Conservation (phyloP, 2,888 invertebrate species). For the Diplolepis rosae region DNA sequence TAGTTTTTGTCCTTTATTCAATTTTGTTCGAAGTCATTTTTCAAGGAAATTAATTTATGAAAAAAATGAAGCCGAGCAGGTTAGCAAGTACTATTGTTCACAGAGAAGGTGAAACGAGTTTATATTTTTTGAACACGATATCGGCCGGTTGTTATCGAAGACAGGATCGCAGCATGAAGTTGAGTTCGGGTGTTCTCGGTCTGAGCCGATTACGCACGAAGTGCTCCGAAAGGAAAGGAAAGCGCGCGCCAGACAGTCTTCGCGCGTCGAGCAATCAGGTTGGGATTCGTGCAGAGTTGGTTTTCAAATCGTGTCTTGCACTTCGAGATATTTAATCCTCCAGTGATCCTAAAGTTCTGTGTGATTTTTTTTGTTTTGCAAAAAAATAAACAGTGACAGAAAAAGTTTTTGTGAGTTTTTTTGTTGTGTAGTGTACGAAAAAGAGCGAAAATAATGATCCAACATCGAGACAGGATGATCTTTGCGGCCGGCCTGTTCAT, state of each 20-base stretch:
- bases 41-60: background rate
- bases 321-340: conserved; percentile 12
- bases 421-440: conserved; percentile 48
- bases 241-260: conserved; percentile 71
- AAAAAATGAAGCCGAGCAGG: conserved; percentile 13
- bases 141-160: conserved; percentile 35
- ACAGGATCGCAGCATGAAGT: too few species aligned
- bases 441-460: conserved; percentile 46
- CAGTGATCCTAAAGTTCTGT: conserved; percentile 21
- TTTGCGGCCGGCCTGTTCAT: conserved; percentile 59
- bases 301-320: background rate
- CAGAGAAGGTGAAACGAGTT: background rate
- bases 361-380: conserved; percentile 12
- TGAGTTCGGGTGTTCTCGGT: conserved; percentile 61
- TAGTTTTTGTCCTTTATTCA: too few species aligned
- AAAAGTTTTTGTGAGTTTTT: conserved; percentile 37
- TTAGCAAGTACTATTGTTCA: conserved; percentile 2
- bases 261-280: conserved; percentile 69
- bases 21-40: too few species aligned
- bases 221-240: conserved; percentile 56
- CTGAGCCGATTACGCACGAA: conserved; percentile 66
- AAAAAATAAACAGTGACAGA: conserved; percentile 10
- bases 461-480: conserved; percentile 50
- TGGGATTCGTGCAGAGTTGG: conserved; percentile 47
- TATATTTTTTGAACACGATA: conserved; percentile 14